These are phyloP conservation scores for Arctopsyche grandis DNA, from an alignment of 1,140 invertebrate species.

Conservation along the genomic window DNA sequence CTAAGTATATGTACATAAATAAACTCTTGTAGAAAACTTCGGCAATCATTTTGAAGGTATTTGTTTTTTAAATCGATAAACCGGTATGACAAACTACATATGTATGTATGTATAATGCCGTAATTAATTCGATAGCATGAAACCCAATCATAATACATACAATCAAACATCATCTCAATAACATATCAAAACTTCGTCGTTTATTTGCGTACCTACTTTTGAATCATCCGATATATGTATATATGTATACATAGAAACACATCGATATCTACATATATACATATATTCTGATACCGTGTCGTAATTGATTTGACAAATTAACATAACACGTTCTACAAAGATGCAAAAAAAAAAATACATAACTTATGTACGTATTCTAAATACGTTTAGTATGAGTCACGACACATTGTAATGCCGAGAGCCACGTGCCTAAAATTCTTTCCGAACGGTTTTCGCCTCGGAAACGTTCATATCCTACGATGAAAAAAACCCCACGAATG, in stretches of 20 bases:
- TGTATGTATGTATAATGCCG: too few species aligned
- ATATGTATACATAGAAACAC: not conserved
- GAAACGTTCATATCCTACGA: not conserved
- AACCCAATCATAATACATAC: too few species aligned
- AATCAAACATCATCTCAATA: not conserved
- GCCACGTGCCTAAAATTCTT: not conserved
- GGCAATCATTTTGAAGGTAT: too few species aligned
- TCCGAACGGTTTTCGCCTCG: not conserved
- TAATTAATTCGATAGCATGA: too few species aligned
- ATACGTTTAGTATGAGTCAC: slow-evolving; percentile 1
- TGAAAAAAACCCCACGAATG: too few species aligned
- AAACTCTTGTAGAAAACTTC: too few species aligned
- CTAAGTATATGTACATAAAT: too few species aligned
- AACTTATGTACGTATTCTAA: not conserved
- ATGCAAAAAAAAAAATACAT: too few species aligned
- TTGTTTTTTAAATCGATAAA: too few species aligned
- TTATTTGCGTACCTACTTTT: not conserved
- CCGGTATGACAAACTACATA: too few species aligned
- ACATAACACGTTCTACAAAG: slow-evolving; percentile 5
- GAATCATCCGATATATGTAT: not conserved
- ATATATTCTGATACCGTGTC: not conserved
- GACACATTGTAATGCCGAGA: not conserved
- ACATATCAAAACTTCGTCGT: not conserved
- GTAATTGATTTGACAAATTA: slow-evolving; percentile 17
- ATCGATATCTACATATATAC: not conserved